phyloP scores from a whole-genome alignment of 2,797 vertebrate species.

The Serranus cabrilla region DNA sequence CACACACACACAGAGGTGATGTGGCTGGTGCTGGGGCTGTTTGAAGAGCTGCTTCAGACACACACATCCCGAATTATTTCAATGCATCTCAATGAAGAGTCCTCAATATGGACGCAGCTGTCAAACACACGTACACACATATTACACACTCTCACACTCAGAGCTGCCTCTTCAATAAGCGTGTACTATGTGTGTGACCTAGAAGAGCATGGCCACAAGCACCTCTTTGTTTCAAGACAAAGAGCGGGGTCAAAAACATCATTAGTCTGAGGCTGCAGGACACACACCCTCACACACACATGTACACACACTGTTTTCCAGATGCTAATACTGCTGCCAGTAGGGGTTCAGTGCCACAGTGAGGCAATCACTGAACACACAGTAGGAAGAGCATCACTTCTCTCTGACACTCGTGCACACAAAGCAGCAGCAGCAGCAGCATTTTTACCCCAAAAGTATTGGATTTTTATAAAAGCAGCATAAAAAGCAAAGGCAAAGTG shows the following conservation, averaged over 20 bases:
- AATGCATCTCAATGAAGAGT: constrained; percentile 80
- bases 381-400: constrained; percentile 41
- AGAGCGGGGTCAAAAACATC: constrained; percentile 72
- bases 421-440: not conserved
- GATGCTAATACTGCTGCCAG: constrained; percentile 66
- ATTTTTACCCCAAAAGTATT: constrained; percentile 21
- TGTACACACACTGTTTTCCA: constrained; percentile 47
- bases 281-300: constrained; percentile 30
- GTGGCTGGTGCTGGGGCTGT: constrained; percentile 45
- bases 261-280: constrained; percentile 63
- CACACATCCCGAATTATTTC: constrained; percentile 69
- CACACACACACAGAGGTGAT: constrained; percentile 36
- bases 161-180: constrained; percentile 36
- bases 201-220: constrained; percentile 58
- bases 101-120: constrained; percentile 71
- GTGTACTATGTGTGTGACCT: constrained; percentile 52
- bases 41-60: constrained; percentile 74
- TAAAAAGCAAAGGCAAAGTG: constrained; percentile 7
- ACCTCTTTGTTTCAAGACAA: constrained; percentile 75
- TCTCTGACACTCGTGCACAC: constrained; percentile 14
- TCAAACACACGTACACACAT: constrained; percentile 44
- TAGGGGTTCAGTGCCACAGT: constrained; percentile 37
- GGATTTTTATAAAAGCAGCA: constrained; percentile 34
- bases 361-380: constrained; percentile 49
- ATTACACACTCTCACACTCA: constrained; percentile 38